These are phyloP conservation scores for Lethrus apterus DNA, from an alignment of 1,140 invertebrate genomes.

Conservation along the genomic window DNA sequence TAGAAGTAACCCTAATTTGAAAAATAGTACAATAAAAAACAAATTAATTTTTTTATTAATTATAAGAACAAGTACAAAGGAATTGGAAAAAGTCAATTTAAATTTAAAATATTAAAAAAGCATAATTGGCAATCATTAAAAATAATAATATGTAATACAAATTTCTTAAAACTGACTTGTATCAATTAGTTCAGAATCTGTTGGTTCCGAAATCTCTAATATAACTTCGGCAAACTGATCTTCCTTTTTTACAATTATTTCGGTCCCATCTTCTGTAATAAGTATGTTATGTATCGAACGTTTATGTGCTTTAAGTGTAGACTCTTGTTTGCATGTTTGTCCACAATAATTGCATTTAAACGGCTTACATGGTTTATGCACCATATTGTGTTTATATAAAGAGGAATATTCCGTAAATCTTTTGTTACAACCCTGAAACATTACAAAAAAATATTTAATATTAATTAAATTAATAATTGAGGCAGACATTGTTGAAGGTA, in stretches of 20 bases:
- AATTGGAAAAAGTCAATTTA: no score
- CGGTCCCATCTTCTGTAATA: constrained; percentile 31
- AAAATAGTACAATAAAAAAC: no score
- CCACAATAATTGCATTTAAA: constrained; percentile 50
- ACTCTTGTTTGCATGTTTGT: constrained; percentile 51
- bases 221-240: background rate
- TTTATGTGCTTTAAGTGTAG: constrained; percentile 53
- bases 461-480: no score
- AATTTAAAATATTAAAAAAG: no score
- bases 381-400: constrained; percentile 65
- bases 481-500: no score
- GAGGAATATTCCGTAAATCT: constrained; percentile 70
- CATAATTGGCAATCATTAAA: no score
- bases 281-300: constrained; percentile 36
- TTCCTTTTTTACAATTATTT: constrained; percentile 22
- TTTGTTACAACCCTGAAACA: constrained; percentile 53
- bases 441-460: constrained; percentile 1
- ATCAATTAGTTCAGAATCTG: background rate
- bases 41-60: no score
- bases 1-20: no score
- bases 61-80: no score
- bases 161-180: no score
- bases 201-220: constrained; percentile 1
- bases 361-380: constrained; percentile 53
- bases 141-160: no score